Evolutionary conservation across 2,888 invertebrate species (phyloP).

Genomic region (Myopa tessellatipennis): DNA sequence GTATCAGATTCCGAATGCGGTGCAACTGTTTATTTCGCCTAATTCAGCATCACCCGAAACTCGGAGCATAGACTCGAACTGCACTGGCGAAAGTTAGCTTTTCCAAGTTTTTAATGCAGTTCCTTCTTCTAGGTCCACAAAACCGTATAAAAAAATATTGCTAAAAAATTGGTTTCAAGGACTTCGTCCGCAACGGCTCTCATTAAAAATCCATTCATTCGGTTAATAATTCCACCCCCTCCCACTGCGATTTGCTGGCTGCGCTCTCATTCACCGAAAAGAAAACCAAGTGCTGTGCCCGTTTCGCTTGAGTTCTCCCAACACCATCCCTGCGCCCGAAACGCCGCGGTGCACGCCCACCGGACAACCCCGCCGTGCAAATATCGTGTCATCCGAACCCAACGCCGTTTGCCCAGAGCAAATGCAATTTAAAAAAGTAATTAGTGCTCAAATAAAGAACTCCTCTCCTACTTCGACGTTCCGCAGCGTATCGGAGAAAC

Average conservation of each 20-base stretch:
- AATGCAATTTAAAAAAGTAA: constrained; percentile 40
- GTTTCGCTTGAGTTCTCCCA: not conserved
- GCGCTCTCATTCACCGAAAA: not conserved
- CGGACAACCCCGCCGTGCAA: not conserved
- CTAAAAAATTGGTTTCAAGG: constrained; percentile 19
- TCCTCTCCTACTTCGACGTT: not conserved
- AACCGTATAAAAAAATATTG: not conserved
- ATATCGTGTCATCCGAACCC: constrained; percentile 24
- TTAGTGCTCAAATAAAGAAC: constrained; percentile 36
- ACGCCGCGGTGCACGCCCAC: not conserved
- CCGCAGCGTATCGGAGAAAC: not conserved
- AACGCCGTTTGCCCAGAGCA: constrained; percentile 24
- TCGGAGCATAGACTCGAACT: too few species aligned
- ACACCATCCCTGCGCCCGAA: not conserved
- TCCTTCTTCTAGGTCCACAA: not conserved
- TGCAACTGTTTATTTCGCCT: too few species aligned
- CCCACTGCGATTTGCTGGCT: not conserved
- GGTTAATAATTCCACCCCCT: not conserved
- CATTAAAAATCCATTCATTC: constrained; percentile 15
- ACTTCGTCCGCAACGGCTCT: constrained; percentile 13
- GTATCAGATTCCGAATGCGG: too few species aligned
- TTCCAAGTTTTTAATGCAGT: too few species aligned
- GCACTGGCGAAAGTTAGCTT: too few species aligned
- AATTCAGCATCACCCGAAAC: too few species aligned
- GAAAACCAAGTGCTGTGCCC: too few species aligned